phyloP scores from a whole-genome alignment of 2,888 invertebrate genomes.

The Carcina quercana region DNA sequence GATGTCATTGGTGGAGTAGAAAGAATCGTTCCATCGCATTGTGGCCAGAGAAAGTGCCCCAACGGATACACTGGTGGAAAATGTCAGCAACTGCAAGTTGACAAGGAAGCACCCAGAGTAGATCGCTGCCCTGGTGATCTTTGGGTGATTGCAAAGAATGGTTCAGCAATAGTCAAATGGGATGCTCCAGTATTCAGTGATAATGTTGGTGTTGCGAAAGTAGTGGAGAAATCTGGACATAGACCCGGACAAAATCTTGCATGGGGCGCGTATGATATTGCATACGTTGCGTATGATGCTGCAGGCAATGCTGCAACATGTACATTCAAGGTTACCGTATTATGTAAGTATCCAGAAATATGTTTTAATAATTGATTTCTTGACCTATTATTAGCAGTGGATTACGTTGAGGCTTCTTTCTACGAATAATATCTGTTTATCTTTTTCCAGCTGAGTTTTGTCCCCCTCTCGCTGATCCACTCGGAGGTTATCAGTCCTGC shows the following conservation, averaged over 20 bases:
- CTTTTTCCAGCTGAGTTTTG: conserved; percentile 88
- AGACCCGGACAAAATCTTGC: conserved; percentile 90
- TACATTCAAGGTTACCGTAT: conserved; percentile 91
- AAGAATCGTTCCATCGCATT: conserved; percentile 91
- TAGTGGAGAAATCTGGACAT: conserved; percentile 90
- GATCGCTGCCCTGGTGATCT: conserved; percentile 95
- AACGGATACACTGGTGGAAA: conserved; percentile 90
- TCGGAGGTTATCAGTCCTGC: conserved; percentile 93
- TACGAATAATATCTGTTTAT: background rate
- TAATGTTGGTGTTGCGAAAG: conserved; percentile 86
- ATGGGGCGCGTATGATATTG: conserved; percentile 94
- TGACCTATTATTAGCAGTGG: too few relatives aligned
- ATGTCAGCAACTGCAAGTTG: conserved; percentile 88
- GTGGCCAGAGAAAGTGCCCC: conserved; percentile 91
- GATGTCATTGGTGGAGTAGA: conserved; percentile 92
- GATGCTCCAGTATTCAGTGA: conserved; percentile 94
- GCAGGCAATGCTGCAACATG: conserved; percentile 94
- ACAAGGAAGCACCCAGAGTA: conserved; percentile 89
- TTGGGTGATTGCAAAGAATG: conserved; percentile 95
- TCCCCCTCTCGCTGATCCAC: conserved; percentile 89
- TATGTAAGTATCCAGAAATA: conserved; percentile 79
- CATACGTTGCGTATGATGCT: conserved; percentile 94
- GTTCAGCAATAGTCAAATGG: conserved; percentile 92
- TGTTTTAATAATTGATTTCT: too few relatives aligned
- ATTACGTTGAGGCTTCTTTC: too few relatives aligned